Evolutionary conservation across 2,888 invertebrate genomes (phyloP).

Genomic region (Oscheius sp.): DNA sequence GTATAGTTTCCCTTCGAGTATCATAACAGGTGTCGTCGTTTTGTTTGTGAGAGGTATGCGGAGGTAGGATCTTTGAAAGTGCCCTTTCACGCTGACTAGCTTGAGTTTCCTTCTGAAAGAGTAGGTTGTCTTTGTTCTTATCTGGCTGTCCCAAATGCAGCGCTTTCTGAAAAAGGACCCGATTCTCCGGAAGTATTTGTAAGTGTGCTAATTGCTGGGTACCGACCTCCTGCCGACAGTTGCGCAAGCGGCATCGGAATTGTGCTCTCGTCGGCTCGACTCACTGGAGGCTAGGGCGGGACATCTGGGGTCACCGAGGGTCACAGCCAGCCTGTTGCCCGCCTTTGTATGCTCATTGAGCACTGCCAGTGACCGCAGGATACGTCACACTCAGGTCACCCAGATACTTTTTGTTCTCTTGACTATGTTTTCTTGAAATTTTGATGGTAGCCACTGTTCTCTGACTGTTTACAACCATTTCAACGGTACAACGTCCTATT

Average conservation of each 20-base stretch:
- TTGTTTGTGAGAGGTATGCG: too few relatives aligned
- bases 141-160: too few relatives aligned
- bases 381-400: background rate
- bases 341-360: conserved; percentile 22
- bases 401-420: background rate
- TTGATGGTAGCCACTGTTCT: background rate
- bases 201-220: conserved; percentile 13
- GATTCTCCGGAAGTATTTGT: background rate
- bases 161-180: background rate
- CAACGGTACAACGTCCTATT: background rate
- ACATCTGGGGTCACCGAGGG: conserved; percentile 34
- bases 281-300: conserved; percentile 20
- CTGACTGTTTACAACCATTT: background rate
- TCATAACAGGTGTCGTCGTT: too few relatives aligned
- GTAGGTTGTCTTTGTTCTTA: too few relatives aligned
- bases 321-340: conserved; percentile 36
- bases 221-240: conserved; percentile 19
- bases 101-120: too few relatives aligned
- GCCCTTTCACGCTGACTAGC: too few relatives aligned
- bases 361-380: background rate
- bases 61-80: too few relatives aligned
- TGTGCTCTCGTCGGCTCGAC: conserved; percentile 5
- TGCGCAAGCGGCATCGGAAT: conserved; percentile 19
- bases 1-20: too few relatives aligned
- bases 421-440: background rate